A percentile compares a stretch with the other conserved stretches of the same genome.
These are phyloP conservation scores for Oegoconia quadripuncta DNA, from an alignment of 2,888 invertebrate genomes.

Conservation along the genomic window DNA sequence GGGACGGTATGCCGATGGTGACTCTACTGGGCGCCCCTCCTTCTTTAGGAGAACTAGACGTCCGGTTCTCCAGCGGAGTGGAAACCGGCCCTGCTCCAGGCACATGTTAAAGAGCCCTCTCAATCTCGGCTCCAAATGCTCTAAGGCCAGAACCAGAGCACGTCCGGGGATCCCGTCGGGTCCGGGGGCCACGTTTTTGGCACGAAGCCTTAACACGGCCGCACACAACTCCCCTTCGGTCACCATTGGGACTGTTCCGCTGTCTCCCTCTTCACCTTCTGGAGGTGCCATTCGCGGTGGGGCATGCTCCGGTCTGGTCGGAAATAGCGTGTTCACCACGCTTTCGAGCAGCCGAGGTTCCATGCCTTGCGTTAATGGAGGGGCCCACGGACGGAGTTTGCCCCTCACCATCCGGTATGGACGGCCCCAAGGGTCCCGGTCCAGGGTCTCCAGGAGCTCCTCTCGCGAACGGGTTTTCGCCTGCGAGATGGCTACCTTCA, in stretches of 20 bases:
- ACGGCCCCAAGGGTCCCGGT: constrained; percentile 3
- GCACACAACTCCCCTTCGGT: constrained; percentile 1
- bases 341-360: neutral
- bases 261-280: too few species aligned
- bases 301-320: neutral
- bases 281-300: neutral
- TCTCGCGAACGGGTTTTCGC: neutral
- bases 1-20: constrained; percentile 1
- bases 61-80: constrained; percentile 9
- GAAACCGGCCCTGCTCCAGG: constrained; percentile 3
- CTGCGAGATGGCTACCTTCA: neutral
- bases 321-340: neutral
- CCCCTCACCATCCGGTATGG: constrained; percentile 6
- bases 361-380: neutral
- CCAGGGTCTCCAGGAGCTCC: neutral
- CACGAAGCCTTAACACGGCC: neutral
- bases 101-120: neutral
- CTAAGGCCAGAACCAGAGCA: neutral
- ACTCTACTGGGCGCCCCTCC: constrained; percentile 5
- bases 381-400: constrained; percentile 6
- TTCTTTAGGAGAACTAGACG: constrained; percentile 6
- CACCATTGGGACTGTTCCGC: too few species aligned
- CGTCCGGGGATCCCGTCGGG: constrained; percentile 10
- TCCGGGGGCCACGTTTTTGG: constrained; percentile 10
- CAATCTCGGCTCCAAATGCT: neutral